Conservation (phyloP, 1,140 invertebrate species). For the Scaptodrosophila lebanonensis region DNA sequence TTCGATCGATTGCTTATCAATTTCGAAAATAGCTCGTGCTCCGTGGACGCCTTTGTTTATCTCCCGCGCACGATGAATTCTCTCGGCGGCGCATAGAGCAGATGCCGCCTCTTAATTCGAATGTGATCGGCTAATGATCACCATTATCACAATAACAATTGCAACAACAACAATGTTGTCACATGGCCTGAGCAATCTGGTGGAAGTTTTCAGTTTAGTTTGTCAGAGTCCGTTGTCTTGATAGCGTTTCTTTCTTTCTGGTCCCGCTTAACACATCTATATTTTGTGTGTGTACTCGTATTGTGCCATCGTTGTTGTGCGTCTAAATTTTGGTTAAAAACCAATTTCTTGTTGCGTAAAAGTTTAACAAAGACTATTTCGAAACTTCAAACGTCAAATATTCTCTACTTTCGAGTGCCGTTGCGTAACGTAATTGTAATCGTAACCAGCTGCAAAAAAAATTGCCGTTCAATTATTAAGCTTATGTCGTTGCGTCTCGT, state of each 20-base stretch:
- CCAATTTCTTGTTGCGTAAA: slow-evolving; percentile 9
- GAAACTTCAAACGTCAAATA: neutral
- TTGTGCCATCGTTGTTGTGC: slow-evolving; percentile 58
- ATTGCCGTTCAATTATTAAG: slow-evolving; percentile 42
- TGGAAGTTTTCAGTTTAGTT: slow-evolving; percentile 48
- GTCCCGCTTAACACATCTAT: slow-evolving; percentile 27
- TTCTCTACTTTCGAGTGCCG: slow-evolving; percentile 43
- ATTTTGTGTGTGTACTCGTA: slow-evolving; percentile 47
- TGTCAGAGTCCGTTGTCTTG: slow-evolving; percentile 77
- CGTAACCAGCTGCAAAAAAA: slow-evolving; percentile 6
- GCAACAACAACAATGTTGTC: slow-evolving; percentile 23
- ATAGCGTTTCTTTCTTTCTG: slow-evolving; percentile 71
- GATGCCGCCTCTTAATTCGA: slow-evolving; percentile 53
- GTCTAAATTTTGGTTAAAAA: slow-evolving; percentile 31
- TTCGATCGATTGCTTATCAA: slow-evolving; percentile 53
- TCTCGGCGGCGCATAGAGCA: slow-evolving; percentile 3
- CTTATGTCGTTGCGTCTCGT: slow-evolving; percentile 70
- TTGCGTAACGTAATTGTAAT: slow-evolving; percentile 39
- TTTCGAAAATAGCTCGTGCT: slow-evolving; percentile 58
- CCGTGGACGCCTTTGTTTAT: slow-evolving; percentile 20
- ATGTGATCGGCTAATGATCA: slow-evolving; percentile 13
- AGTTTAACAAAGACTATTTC: slow-evolving; percentile 13
- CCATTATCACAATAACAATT: slow-evolving; percentile 30
- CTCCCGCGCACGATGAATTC: slow-evolving; percentile 17
- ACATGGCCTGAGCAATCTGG: slow-evolving; percentile 5